A percentile compares a stretch with the other conserved stretches of the same genome.
Evolutionary conservation across 2,113 vertebrate genomes (phyloP).

Genomic region (Poeciliopsis prolifica): DNA sequence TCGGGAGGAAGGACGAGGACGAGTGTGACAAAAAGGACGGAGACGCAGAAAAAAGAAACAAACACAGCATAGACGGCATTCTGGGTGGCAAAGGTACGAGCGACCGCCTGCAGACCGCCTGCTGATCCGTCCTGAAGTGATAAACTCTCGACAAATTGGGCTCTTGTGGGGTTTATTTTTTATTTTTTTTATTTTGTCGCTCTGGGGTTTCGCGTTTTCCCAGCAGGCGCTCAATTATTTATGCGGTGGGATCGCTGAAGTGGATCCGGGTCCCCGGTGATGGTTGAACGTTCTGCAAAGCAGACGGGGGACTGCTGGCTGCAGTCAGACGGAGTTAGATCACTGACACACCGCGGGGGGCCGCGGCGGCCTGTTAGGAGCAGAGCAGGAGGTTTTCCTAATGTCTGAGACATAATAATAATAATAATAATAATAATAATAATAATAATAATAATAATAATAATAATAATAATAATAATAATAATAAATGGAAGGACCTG

Average conservation of each 20-base stretch:
- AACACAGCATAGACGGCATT: no score
- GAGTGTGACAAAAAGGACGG: conserved; percentile 95
- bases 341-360: conserved; percentile 76
- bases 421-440: no score
- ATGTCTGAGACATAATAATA: no score
- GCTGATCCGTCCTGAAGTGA: not conserved
- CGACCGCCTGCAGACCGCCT: not conserved
- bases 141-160: conserved; percentile 42
- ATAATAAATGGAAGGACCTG: no score
- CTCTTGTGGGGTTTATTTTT: not conserved
- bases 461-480: no score
- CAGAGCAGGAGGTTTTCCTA: not conserved
- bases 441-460: no score
- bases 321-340: conserved; percentile 84
- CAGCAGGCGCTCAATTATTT: conserved; percentile 80
- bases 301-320: conserved; percentile 80
- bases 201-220: conserved; percentile 16
- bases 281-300: conserved; percentile 81
- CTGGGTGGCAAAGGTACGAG: conserved; percentile 90
- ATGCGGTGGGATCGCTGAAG: conserved; percentile 66
- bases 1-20: conserved; percentile 94
- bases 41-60: conserved; percentile 83
- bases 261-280: conserved; percentile 67
- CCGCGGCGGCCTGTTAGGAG: not conserved
- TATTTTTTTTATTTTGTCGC: conserved; percentile 31